Evolutionary conservation across 2,888 invertebrate species (phyloP).

Genomic region (Mechanitis messenoides): DNA sequence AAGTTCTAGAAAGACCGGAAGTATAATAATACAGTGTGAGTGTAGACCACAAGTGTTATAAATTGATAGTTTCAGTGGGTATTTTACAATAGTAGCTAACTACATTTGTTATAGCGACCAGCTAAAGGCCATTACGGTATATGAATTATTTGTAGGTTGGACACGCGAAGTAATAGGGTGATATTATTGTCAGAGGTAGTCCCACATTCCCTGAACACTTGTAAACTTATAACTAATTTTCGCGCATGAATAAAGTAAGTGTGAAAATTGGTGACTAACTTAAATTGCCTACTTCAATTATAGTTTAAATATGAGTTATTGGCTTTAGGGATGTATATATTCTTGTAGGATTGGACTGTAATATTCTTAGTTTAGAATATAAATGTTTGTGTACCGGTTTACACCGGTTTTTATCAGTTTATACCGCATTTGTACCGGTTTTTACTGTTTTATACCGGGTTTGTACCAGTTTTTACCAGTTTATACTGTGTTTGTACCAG

Average conservation of each 20-base stretch:
- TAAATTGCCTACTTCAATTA: constrained; percentile 14
- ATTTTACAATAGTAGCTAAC: constrained; percentile 62
- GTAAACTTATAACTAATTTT: constrained; percentile 18
- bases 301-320: too few species aligned
- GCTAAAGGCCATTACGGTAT: constrained; percentile 69
- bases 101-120: constrained; percentile 63
- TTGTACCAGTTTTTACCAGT: too few species aligned
- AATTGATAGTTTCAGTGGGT: constrained; percentile 54
- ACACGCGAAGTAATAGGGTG: constrained; percentile 56
- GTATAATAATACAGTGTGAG: constrained; percentile 20
- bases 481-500: background rate
- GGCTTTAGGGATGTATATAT: too few species aligned
- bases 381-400: too few species aligned
- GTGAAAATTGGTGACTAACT: constrained; percentile 21
- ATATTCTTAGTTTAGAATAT: too few species aligned
- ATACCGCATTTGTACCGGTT: too few species aligned
- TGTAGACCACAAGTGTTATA: constrained; percentile 26
- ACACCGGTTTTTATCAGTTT: too few species aligned
- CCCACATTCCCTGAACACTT: constrained; percentile 27
- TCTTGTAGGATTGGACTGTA: too few species aligned
- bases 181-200: constrained; percentile 53
- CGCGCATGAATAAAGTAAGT: constrained; percentile 22
- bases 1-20: constrained; percentile 17
- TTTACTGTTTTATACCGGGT: too few species aligned
- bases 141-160: constrained; percentile 70